A percentile compares a stretch with the other conserved stretches of the same genome.
These are phyloP conservation scores for Alfaro cultratus DNA, from an alignment of 2,797 vertebrate genomes.

Conservation along the genomic window DNA sequence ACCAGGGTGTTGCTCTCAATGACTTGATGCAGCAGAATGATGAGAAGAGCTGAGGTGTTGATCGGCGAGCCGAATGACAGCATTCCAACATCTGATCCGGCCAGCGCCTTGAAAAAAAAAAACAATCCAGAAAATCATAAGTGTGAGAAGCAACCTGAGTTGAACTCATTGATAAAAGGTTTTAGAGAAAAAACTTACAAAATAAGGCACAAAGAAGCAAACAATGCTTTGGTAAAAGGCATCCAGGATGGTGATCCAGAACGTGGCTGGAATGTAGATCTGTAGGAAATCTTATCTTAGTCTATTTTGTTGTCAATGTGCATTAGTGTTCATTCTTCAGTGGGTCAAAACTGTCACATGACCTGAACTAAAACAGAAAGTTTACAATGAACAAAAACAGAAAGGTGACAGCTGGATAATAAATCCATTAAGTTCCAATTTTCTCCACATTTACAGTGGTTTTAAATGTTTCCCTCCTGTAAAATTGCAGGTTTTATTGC, in stretches of 20 bases:
- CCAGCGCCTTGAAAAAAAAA: conserved; percentile 77
- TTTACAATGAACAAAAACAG: background rate
- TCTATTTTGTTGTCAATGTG: background rate
- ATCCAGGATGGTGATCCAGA: conserved; percentile 92
- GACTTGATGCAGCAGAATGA: conserved; percentile 91
- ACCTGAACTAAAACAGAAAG: background rate
- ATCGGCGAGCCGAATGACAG: conserved; percentile 91
- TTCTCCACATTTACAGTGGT: background rate
- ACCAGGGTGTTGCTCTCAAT: conserved; percentile 95
- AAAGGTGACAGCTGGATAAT: background rate
- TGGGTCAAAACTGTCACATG: background rate
- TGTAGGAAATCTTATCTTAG: conserved; percentile 61
- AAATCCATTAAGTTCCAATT: background rate
- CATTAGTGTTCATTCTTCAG: background rate
- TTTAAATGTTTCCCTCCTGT: background rate
- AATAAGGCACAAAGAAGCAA: conserved; percentile 95
- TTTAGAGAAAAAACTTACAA: conserved; percentile 82
- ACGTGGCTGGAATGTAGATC: conserved; percentile 83
- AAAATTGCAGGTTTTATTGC: background rate
- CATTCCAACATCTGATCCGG: conserved; percentile 84
- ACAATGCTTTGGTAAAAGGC: conserved; percentile 94
- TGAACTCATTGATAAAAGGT: background rate
- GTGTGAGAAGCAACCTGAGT: no score
- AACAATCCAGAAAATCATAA: background rate
- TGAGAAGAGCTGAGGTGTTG: conserved; percentile 88